Evolutionary conservation across 2,113 vertebrate genomes (phyloP), one percentile per base, ranked within the genome.

Genomic region (Phrynocephalus versicolor): DNA sequence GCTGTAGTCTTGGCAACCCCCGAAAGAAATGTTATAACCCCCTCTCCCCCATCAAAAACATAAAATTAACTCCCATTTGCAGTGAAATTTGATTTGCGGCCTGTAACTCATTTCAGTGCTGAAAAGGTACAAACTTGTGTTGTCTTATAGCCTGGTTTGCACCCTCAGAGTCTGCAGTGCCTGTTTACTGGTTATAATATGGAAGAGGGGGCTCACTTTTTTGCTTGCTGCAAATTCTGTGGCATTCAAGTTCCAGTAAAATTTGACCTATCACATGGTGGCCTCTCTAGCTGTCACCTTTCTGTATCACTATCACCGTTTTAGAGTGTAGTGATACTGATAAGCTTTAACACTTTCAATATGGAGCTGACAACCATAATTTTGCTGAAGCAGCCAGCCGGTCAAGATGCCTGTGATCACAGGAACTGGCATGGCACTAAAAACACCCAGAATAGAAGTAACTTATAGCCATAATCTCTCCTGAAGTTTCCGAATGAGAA

Each of bases 21-120:
- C 93, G 94, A 95, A 94, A 81, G 45, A 88, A 94, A 92, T 92
- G 91, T 75, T 94, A 95, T 93, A 94, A 94, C 95, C 86, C 83
- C 82, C 89, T 81, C 91, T 94, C 86, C 85, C 58, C 76, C 87
- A 93, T 92, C 89, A 94, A 94, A 96, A 92, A 84, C 86, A 95
- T n/a, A 95, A 93, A 93, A 92, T 90, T 85, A 93, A 95, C 91
- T 93, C 94, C 90, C 91, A 92, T 90, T 95, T 94, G 88, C 90
- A 94, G 82, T 81, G 86, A 94, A 85, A 90, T 94, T 92, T 94
- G 91, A 95, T 94, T 92, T 95, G 87, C 91, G 95, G 90, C 79
- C 88, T 87, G 62, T 91, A 90, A 88, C 89, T 94, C 83, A 85
- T 89, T 90, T 92, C 82, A 81, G 88, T 84, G 86, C n/a, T 92